phyloP scores from a whole-genome alignment of 2,797 vertebrate genomes.

The Micrastur ruficollis region DNA sequence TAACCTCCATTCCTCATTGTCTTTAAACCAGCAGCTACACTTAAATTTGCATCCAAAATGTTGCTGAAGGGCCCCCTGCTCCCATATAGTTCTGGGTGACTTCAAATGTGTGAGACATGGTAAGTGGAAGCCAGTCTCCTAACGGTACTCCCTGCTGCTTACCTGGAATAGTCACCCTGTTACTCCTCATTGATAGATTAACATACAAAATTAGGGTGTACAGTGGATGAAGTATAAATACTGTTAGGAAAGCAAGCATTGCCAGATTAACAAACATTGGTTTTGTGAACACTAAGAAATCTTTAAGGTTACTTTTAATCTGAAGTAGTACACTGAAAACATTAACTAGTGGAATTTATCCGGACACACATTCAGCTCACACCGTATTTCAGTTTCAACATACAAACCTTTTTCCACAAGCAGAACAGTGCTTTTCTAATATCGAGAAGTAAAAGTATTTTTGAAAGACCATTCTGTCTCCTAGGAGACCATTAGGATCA shows the following conservation, averaged over 20 bases:
- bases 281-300: neutral
- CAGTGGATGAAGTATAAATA: neutral
- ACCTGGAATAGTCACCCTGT: neutral
- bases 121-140: neutral
- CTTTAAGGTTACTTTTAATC: neutral
- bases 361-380: neutral
- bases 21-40: neutral
- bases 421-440: neutral
- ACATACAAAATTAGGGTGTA: too few relatives aligned
- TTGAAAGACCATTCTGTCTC: constrained; percentile 32
- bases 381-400: neutral
- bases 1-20: neutral
- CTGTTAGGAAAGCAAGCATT: neutral
- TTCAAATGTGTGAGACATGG: accelerated
- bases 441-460: neutral
- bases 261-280: neutral
- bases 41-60: neutral
- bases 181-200: too few relatives aligned
- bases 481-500: constrained; percentile 23
- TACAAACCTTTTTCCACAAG: neutral
- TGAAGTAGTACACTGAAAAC: neutral
- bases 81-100: neutral
- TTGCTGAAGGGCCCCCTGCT: accelerated
- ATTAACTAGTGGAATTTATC: neutral
- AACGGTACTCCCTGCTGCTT: neutral